A percentile compares a stretch with the other conserved stretches of the same genome.
Evolutionary conservation across 2,888 invertebrate species (phyloP).

Genomic region (Saturnia japonica): DNA sequence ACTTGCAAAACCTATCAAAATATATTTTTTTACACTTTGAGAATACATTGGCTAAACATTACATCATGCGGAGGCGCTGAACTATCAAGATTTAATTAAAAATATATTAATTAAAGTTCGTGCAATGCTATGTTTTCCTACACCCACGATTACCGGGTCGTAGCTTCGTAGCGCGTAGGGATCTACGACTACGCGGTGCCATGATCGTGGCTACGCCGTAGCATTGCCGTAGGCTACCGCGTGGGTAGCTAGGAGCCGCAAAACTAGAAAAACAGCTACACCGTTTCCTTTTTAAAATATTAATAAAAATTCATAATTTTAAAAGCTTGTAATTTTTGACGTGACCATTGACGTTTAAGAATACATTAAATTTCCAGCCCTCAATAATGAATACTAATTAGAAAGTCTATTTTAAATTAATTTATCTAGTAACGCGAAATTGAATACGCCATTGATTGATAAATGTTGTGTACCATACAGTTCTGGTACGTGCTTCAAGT

Average conservation of each 20-base stretch:
- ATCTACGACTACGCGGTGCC: constrained; percentile 34
- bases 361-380: no score
- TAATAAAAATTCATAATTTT: no score
- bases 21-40: not conserved
- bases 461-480: no score
- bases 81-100: not conserved
- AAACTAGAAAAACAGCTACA: not conserved
- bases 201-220: constrained; percentile 39
- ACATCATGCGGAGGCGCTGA: not conserved
- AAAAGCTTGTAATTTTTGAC: no score
- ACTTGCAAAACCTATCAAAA: no score
- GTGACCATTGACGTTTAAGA: no score
- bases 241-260: not conserved
- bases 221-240: constrained; percentile 30
- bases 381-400: no score
- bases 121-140: not conserved
- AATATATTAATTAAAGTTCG: not conserved
- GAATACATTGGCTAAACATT: not conserved
- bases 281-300: not conserved
- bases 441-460: no score
- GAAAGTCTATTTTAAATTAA: no score
- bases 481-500: no score
- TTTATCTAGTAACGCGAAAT: no score
- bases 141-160: not conserved
- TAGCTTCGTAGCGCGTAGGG: constrained; percentile 18